These are phyloP conservation scores for Doris montereyensis DNA, from an alignment of 2,888 invertebrate genomes.

Conservation along the genomic window DNA sequence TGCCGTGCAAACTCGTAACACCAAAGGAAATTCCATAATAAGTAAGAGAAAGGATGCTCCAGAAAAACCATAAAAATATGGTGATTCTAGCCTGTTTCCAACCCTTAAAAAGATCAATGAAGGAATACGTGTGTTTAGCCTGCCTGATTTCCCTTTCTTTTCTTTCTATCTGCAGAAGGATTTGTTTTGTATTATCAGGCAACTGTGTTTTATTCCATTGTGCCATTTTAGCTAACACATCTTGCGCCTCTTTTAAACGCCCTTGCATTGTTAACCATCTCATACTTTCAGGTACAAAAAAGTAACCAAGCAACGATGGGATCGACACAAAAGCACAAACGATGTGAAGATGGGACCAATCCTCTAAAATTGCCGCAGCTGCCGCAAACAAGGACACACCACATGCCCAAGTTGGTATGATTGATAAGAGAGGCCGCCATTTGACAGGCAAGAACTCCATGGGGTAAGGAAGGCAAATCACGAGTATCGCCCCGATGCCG, in stretches of 20 bases:
- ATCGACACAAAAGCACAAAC: constrained; percentile 45
- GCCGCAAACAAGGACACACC: constrained; percentile 29
- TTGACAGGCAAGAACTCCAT: constrained; percentile 42
- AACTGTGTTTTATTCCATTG: constrained; percentile 23
- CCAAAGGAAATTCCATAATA: constrained; percentile 73
- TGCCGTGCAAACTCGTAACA: constrained; percentile 71
- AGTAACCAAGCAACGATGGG: constrained; percentile 43
- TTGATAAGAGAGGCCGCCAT: constrained; percentile 37
- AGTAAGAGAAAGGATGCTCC: constrained; percentile 73
- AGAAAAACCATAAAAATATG: background rate
- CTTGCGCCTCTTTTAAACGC: constrained; percentile 22
- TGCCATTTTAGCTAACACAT: constrained; percentile 25
- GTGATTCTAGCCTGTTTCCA: background rate
- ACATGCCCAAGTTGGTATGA: constrained; percentile 28
- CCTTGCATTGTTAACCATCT: constrained; percentile 29
- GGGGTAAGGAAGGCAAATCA: constrained; percentile 28
- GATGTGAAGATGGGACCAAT: constrained; percentile 50
- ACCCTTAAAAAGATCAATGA: background rate
- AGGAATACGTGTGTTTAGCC: background rate
- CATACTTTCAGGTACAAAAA: constrained; percentile 38
- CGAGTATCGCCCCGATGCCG: constrained; percentile 37
- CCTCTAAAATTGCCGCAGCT: constrained; percentile 36
- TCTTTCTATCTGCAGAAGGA: background rate
- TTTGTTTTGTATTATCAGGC: background rate
- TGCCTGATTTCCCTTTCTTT: background rate